Base-by-base conservation (phyloP, 2,113 vertebrate species). In the Anguilla japonica region DNA sequence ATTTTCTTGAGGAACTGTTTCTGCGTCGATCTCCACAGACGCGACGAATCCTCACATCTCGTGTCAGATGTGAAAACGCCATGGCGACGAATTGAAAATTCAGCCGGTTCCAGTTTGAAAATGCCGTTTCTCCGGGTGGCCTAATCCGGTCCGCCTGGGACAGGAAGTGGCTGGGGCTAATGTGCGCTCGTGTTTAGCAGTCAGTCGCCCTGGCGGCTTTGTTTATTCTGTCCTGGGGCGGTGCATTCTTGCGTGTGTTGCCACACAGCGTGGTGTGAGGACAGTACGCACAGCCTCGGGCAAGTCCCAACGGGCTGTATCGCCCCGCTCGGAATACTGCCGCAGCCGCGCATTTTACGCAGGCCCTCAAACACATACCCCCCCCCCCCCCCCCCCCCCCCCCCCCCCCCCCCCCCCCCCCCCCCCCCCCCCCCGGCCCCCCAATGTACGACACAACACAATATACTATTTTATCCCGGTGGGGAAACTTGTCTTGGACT, bases 291-390 rank as follows among this genome's bases (percentile, higher is more conserved):
- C 26, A 22, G 81, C 46, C 26, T 34, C n/a, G 11, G 14, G 56
- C 39, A 34, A 22, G 80, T 57, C 1, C 29, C 7, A 57, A 89
- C 86, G 87, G 53, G n/a, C 83, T 71, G n/a, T 0, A 6, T 29
- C 57, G 1, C 29, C 7, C 0, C 43, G 88, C 86, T 85, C 14
- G 57, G 39, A 79, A 41, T 41, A 86, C 46, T 46, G 40, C 87
- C 83, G n/a, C 50, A 39, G 43, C 26, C 29, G 50, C 78, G 82
- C 34, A 53, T 88, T 84, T 82, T 75, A 86, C 75, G 26, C 88
- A 85, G 85, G 87, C 87, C 63, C 46, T 82, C 84, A 85, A 79
- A 87, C 85, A 81, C 85, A 85, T 14, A 60, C 57, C 6, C 2
- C 2, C 2, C 60, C 18, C 60, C 22, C 60, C 4, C 60, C 13